A percentile compares a stretch with the other conserved stretches of the same genome.
phyloP scores from a whole-genome alignment of 2,113 vertebrate species.

The Asarcornis scutulata region DNA sequence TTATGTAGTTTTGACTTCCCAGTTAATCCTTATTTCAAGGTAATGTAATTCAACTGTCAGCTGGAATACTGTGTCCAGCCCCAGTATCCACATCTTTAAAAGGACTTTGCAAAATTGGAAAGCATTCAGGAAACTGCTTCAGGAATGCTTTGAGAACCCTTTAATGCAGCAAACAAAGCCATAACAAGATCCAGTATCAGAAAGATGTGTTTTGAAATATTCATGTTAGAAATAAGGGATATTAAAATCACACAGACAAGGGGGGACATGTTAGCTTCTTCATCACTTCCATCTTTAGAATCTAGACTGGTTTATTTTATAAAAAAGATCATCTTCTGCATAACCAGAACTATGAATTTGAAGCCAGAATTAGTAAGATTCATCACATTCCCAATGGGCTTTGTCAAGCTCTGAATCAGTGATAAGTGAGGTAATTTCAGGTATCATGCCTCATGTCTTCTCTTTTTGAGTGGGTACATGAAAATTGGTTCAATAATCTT shows the following conservation, averaged over 20 bases:
- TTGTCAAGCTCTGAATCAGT: background rate
- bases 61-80: slow-evolving; percentile 23
- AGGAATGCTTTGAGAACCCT: slow-evolving; percentile 65
- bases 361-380: background rate
- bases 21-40: slow-evolving; percentile 62
- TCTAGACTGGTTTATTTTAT: background rate
- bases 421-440: background rate
- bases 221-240: slow-evolving; percentile 9
- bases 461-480: background rate
- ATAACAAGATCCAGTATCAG: slow-evolving; percentile 53
- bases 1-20: slow-evolving; percentile 39
- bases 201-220: slow-evolving; percentile 41
- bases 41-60: slow-evolving; percentile 58
- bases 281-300: background rate
- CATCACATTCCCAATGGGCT: background rate
- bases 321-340: background rate
- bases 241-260: background rate
- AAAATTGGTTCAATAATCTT: background rate
- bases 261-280: background rate
- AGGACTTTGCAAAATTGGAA: slow-evolving; percentile 59
- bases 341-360: background rate
- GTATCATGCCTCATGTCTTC: background rate
- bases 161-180: slow-evolving; percentile 63
- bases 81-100: slow-evolving; percentile 54
- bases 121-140: slow-evolving; percentile 44